Conservation (phyloP, 2,113 vertebrate genomes). For the Ophthalmolycus amberensis region DNA sequence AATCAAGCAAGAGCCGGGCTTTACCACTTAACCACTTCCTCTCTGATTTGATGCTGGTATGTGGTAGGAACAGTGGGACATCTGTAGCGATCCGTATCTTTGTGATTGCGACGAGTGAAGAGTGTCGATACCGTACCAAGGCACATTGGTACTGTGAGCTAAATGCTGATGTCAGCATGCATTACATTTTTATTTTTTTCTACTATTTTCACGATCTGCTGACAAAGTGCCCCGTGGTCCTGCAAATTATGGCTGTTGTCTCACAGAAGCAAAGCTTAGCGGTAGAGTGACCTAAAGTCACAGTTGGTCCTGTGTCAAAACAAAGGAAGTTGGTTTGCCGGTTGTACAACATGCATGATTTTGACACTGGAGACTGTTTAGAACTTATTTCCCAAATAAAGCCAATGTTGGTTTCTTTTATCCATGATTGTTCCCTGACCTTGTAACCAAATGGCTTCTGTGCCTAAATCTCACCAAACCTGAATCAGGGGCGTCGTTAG, state of each 20-base stretch:
- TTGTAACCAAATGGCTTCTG: background rate
- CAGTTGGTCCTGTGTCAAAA: background rate
- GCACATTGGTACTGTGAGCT: too few relatives aligned
- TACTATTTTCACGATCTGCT: background rate
- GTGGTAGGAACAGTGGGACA: too few relatives aligned
- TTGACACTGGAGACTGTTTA: background rate
- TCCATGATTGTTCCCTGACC: background rate
- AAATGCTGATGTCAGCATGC: background rate
- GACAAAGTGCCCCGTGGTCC: background rate
- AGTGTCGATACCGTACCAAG: too few relatives aligned
- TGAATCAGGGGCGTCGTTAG: background rate
- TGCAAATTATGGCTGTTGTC: background rate
- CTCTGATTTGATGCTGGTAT: too few relatives aligned
- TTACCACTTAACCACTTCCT: too few relatives aligned
- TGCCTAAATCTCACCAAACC: background rate
- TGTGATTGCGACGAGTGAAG: too few relatives aligned
- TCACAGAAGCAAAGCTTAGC: background rate
- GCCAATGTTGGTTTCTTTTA: background rate
- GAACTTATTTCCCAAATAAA: background rate
- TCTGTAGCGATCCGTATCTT: too few relatives aligned
- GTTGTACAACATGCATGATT: background rate
- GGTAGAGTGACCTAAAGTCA: background rate
- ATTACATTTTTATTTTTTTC: background rate
- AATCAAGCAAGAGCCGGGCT: too few relatives aligned
- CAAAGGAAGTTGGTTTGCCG: background rate